These are phyloP conservation scores for Melipona bicolor DNA, from an alignment of 2,888 invertebrate genomes.

Conservation along the genomic window DNA sequence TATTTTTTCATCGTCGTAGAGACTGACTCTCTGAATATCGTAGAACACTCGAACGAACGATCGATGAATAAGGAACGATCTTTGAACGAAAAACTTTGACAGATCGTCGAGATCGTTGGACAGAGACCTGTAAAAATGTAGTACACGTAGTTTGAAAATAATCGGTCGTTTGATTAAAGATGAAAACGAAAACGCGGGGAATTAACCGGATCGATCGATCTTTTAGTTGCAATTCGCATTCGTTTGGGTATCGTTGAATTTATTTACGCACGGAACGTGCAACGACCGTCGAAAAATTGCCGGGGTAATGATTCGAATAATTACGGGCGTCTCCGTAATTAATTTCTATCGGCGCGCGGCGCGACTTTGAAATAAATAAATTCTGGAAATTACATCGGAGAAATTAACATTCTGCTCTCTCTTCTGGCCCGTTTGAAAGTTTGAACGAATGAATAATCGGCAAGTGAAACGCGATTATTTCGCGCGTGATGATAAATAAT, in stretches of 20 bases:
- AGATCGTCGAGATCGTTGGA: background rate
- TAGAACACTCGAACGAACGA: background rate
- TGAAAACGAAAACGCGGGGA: too few relatives aligned
- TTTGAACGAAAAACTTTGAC: background rate
- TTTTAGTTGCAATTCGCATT: background rate
- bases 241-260: background rate
- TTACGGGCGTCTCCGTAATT: background rate
- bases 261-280: background rate
- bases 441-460: background rate
- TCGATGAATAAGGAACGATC: background rate
- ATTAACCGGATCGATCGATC: background rate
- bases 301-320: background rate
- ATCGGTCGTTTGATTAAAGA: too few relatives aligned
- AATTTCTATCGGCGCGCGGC: background rate
- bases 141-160: background rate
- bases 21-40: background rate
- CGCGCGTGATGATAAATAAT: background rate
- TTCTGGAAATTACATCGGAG: background rate
- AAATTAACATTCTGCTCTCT: background rate
- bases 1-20: background rate
- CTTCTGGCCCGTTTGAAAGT: background rate
- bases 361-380: background rate
- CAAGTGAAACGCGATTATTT: background rate
- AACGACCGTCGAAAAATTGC: background rate
- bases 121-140: too few relatives aligned